Base-by-base conservation (phyloP, 2,797 vertebrate genomes). In the Pachyuromys duprasi region DNA sequence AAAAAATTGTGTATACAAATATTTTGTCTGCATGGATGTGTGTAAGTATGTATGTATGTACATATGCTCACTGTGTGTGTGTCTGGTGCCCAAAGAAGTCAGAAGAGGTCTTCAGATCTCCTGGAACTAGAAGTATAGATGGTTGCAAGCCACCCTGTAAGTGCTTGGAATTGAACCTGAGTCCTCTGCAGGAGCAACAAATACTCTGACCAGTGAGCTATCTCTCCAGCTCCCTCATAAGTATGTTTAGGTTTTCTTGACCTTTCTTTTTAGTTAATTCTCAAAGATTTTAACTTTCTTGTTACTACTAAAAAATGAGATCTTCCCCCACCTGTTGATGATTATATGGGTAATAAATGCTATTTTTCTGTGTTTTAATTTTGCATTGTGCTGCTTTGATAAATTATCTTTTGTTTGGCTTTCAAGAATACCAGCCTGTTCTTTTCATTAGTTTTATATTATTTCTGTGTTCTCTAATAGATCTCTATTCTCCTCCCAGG, bases 221-320 rank as follows among this genome's bases (percentile, higher is more conserved):
- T 22, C 42, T 49, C 31, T 84, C 31, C 42, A 67, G 2, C 28
- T 42, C n/a, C 81, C 62, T 49, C 39, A 67, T 49, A 65, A 55
- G 24, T 86, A 70, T 49, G 24, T 72, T 87, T 57, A 82, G 84
- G 78, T 78, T 78, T 92, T 94, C 45, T 93, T 24, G 92, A 31
- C 36, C 33, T 70, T 83, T 81, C 14, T 75, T 70, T 90, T 94
- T 70, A 91, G n/a, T 87, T 81, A 57, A 55, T 55, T 83, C 53
- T 57, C 91, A 70, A 70, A 76, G 86, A 60, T 49, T 83, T 74
- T 82, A 42, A 74, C 15, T 75, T 90, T 76, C 24, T 79, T 79
- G 31, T 81, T 22, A 24, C 36, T 81, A 49, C 90, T 69, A 53
- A 60, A 90, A 57, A 57, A 57, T 17, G 55, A 57, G 55, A 57